Conservation (phyloP, 1,140 invertebrate genomes). For the Microplitis demolitor region DNA sequence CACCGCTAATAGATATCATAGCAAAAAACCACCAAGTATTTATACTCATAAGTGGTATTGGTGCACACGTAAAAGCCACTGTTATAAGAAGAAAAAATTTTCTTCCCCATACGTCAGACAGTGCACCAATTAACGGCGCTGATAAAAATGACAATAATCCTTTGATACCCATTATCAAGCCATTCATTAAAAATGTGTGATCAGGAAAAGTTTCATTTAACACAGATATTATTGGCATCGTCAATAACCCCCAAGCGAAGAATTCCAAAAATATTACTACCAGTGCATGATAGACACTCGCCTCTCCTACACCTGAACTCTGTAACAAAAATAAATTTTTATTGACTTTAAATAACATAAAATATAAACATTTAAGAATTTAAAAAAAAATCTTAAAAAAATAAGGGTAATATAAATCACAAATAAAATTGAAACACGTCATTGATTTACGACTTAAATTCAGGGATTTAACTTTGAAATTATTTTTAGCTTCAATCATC, state of each 20-base stretch:
- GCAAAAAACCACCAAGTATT: slow-evolving; percentile 99
- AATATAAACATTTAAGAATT: slow-evolving; percentile 22
- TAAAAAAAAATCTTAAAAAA: no score
- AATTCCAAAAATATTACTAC: slow-evolving; percentile 99
- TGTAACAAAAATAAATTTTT: slow-evolving; percentile 55
- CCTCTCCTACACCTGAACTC: slow-evolving; percentile 88
- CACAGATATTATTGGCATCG: slow-evolving; percentile 96
- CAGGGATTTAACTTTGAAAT: no score
- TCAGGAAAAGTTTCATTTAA: slow-evolving; percentile 97
- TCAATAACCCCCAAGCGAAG: slow-evolving; percentile 98
- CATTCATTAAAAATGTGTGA: slow-evolving; percentile 99
- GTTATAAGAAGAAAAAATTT: slow-evolving; percentile 98
- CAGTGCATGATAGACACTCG: slow-evolving; percentile 96
- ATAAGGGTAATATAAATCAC: neutral
- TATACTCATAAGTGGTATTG: slow-evolving; percentile 98
- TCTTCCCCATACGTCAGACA: slow-evolving; percentile 97
- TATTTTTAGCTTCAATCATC: no score
- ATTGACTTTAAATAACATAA: slow-evolving; percentile 10
- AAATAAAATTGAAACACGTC: no score
- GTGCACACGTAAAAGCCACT: slow-evolving; percentile 98
- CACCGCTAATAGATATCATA: slow-evolving; percentile 97
- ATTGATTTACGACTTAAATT: no score
- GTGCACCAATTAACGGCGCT: slow-evolving; percentile 94
- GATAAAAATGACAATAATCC: slow-evolving; percentile 96
- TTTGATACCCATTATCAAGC: slow-evolving; percentile 97